Conservation (phyloP, 1,140 invertebrate genomes). For the Rhyzopertha dominica region DNA sequence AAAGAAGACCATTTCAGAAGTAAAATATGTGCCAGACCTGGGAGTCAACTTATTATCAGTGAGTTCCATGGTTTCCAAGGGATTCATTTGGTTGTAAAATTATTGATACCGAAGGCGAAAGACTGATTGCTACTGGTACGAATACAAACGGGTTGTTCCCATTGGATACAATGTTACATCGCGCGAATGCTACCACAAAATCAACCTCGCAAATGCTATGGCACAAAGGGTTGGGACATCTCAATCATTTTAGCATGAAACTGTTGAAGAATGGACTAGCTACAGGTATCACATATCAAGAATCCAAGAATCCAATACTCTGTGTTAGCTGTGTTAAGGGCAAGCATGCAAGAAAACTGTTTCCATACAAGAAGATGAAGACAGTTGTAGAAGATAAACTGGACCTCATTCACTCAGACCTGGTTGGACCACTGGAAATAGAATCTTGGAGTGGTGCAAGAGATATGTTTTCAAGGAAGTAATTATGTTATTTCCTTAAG, state of each 20-base stretch:
- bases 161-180: slow-evolving; percentile 5
- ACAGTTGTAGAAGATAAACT: slow-evolving; percentile 13
- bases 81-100: slow-evolving; percentile 13
- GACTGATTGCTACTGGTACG: slow-evolving; percentile 13
- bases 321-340: slow-evolving; percentile 23
- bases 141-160: slow-evolving; percentile 16
- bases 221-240: slow-evolving; percentile 22
- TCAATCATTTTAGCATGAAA: slow-evolving; percentile 18
- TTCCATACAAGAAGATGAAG: slow-evolving; percentile 12
- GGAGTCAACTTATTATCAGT: slow-evolving; percentile 22
- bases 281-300: slow-evolving; percentile 8
- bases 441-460: slow-evolving; percentile 24
- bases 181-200: slow-evolving; percentile 2
- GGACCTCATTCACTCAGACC: slow-evolving; percentile 22
- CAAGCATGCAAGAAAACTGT: slow-evolving; percentile 19
- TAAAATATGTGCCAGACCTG: slow-evolving; percentile 21
- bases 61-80: slow-evolving; percentile 17
- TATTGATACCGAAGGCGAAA: slow-evolving; percentile 13
- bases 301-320: slow-evolving; percentile 6
- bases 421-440: slow-evolving; percentile 19
- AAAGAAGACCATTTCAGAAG: slow-evolving; percentile 12
- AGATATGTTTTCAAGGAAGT: slow-evolving; percentile 42
- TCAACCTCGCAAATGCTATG: slow-evolving; percentile 17
- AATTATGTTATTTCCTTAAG: slow-evolving; percentile 6
- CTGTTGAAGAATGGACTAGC: slow-evolving; percentile 19